These are phyloP conservation scores for Acanthis flammea DNA, from an alignment of 2,797 vertebrate species.

Conservation along the genomic window DNA sequence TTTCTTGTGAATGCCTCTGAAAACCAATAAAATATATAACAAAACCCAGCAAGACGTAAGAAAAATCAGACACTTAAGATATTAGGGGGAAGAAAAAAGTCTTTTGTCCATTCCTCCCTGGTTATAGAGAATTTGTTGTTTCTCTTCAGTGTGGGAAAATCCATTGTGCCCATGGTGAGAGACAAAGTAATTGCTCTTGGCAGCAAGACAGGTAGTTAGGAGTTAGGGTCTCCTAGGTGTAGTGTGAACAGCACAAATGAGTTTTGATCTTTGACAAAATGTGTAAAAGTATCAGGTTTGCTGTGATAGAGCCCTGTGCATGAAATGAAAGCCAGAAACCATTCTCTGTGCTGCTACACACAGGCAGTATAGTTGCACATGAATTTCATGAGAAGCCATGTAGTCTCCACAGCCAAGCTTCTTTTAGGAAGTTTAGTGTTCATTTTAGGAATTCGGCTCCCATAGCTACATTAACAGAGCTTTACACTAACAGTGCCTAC, in stretches of 20 bases:
- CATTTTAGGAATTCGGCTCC: not conserved
- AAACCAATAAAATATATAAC: not conserved
- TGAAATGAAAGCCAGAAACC: not conserved
- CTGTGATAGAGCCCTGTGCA: not conserved
- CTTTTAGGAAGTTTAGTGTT: not conserved
- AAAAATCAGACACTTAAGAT: not conserved
- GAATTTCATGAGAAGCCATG: not conserved
- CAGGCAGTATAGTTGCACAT: not conserved
- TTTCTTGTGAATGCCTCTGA: not conserved
- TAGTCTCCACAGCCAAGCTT: not conserved
- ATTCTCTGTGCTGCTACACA: not conserved
- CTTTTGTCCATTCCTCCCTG: not conserved
- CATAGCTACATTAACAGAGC: not conserved
- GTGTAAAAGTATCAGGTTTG: not conserved
- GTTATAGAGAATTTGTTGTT: not conserved
- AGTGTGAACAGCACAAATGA: not conserved
- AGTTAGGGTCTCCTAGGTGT: not conserved
- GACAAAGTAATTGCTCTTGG: not conserved
- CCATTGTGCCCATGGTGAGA: not conserved
- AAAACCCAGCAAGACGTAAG: not conserved
- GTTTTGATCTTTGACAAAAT: not conserved
- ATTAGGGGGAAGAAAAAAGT: not conserved
- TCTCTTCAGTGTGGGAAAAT: not conserved
- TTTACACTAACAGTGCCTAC: not conserved
- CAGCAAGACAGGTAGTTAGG: not conserved